Base-by-base conservation (phyloP, 2,888 invertebrate genomes). In the Linnaemya vulpina region DNA sequence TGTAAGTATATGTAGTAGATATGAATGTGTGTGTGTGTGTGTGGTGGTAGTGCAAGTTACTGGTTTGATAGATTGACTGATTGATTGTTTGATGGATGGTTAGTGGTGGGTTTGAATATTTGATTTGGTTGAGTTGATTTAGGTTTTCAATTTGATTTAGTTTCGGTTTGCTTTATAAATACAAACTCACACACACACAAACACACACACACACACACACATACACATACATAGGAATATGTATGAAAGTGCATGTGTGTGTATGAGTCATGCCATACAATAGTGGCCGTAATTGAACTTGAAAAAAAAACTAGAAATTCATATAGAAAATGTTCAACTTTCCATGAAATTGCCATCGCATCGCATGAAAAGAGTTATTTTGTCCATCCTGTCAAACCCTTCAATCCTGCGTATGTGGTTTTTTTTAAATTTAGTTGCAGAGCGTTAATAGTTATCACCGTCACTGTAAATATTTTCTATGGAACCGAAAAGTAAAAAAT, bases 101-200 rank as follows among this genome's bases (percentile, higher is more conserved):
- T 78, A 40, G 65, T 58, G 38, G 75, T 70, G 53, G 71, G 71
- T 76, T 80, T 67, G 51, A 71, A 80, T 80, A 84, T 84, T 80
- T 84, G 84, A 79, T 80, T 84, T 84, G 60, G 35, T 79, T 65
- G 58, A 79, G 83, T 84, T 84, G 79, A 79, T 84, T 84, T 84
- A 65, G 75, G 79, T 75, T 84, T 76, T 62, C 51, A 71, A 63
- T 80, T 84, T 71, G 79, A 84, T 84, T 80, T 84, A 49, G 35
- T 62, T 78, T 70, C 40, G 63, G 63, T 75, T 63, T 17, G 13
- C 49, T 65, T 9, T 43, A 10, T 30, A 49, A n/a, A n/a, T n/a
- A n/a, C n/a, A n/a, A n/a, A n/a, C n/a, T n/a, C 11, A 13, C 5
- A 65, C 1, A 30, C 10, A n/a, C 13, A 20, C 2, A 38, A 7